Percentiles rank a stretch among this genome's conserved stretches.
phyloP scores from a whole-genome alignment of 2,888 invertebrate genomes.

The Busseola fusca region DNA sequence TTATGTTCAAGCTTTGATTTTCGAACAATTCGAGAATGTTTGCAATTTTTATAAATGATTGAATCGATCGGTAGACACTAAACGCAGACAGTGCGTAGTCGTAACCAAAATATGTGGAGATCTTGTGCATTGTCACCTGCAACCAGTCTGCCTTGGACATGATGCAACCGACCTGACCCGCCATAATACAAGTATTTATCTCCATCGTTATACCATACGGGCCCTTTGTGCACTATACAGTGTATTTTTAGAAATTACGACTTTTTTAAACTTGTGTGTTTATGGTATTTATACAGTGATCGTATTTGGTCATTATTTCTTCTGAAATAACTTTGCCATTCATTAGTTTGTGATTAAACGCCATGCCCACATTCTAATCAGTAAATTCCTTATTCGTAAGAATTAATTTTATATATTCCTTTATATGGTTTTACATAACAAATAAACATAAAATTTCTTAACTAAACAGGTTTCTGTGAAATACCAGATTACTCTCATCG shows the following conservation, averaged over 20 bases:
- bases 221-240: conserved; percentile 12
- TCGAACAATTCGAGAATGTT: neutral
- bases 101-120: conserved; percentile 11
- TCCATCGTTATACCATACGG: conserved; percentile 2
- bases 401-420: conserved; percentile 41
- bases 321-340: conserved; percentile 2
- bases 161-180: conserved; percentile 27
- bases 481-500: conserved; percentile 60
- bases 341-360: neutral
- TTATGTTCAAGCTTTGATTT: neutral
- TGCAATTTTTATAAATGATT: neutral
- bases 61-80: neutral
- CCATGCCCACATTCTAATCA: conserved; percentile 3
- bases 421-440: conserved; percentile 52
- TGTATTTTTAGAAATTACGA: conserved; percentile 17
- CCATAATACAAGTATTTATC: conserved; percentile 1
- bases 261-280: neutral
- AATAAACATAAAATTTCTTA: conserved; percentile 40
- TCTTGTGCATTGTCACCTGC: conserved; percentile 30
- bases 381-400: conserved; percentile 15
- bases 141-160: conserved; percentile 39
- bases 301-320: neutral
- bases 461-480: conserved; percentile 68
- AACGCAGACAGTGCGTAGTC: conserved; percentile 23
- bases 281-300: conserved; percentile 1